These are phyloP conservation scores for Ceraclea dissimilis DNA, from an alignment of 2,888 invertebrate genomes.

Conservation along the genomic window DNA sequence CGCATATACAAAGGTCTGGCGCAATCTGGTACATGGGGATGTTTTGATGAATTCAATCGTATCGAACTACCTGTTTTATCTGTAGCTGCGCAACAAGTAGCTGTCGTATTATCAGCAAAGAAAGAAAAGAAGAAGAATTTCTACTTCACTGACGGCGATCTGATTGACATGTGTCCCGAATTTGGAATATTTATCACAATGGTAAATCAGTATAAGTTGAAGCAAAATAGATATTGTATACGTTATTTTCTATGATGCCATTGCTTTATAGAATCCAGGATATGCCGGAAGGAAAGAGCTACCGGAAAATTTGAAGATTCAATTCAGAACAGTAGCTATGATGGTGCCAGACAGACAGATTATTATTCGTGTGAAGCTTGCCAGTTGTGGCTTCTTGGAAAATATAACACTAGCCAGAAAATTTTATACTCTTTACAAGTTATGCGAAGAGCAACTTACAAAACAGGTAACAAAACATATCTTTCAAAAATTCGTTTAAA, in stretches of 20 bases:
- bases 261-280: slow-evolving; percentile 75
- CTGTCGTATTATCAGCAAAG: slow-evolving; percentile 85
- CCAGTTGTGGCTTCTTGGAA: slow-evolving; percentile 92
- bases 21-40: slow-evolving; percentile 96
- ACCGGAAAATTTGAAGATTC: slow-evolving; percentile 95
- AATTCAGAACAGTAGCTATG: slow-evolving; percentile 97
- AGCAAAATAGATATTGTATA: slow-evolving; percentile 1
- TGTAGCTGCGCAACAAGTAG: slow-evolving; percentile 95
- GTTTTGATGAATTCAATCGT: slow-evolving; percentile 95
- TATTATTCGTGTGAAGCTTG: slow-evolving; percentile 92
- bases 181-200: slow-evolving; percentile 97
- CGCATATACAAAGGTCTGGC: slow-evolving; percentile 93
- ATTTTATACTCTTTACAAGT: slow-evolving; percentile 92
- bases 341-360: slow-evolving; percentile 98
- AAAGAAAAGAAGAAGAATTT: slow-evolving; percentile 89
- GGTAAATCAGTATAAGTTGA: slow-evolving; percentile 60
- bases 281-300: slow-evolving; percentile 94
- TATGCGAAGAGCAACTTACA: slow-evolving; percentile 94
- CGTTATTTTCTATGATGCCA: not conserved
- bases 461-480: slow-evolving; percentile 62
- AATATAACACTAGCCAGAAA: slow-evolving; percentile 92
- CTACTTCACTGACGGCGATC: slow-evolving; percentile 90
- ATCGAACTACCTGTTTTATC: slow-evolving; percentile 90
- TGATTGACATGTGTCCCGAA: slow-evolving; percentile 87
- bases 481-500: not conserved